Percentiles rank a stretch among this genome's conserved stretches.
phyloP scores from a whole-genome alignment of 2,888 invertebrate genomes.

The Listrodromus nycthemerus region DNA sequence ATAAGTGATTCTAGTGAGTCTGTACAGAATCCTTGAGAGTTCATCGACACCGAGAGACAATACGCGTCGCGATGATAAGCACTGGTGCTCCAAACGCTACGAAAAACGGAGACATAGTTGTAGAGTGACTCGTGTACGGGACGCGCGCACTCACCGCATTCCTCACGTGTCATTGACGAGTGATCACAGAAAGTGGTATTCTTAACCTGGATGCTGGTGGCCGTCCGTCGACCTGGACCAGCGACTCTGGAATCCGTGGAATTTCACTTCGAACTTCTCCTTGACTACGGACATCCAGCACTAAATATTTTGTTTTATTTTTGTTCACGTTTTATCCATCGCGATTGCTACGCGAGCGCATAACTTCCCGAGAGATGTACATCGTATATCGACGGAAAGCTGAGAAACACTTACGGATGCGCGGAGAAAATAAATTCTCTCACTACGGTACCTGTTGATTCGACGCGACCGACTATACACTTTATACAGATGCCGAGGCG shows the following conservation, averaged over 20 bases:
- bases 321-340: neutral
- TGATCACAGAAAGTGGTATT: slow-evolving; percentile 77
- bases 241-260: slow-evolving; percentile 65
- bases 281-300: neutral
- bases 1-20: neutral
- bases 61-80: slow-evolving; percentile 5
- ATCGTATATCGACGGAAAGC: slow-evolving; percentile 4
- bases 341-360: neutral
- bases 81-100: slow-evolving; percentile 28
- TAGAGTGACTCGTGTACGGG: slow-evolving; percentile 38
- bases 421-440: slow-evolving; percentile 39
- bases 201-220: slow-evolving; percentile 75
- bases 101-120: slow-evolving; percentile 1
- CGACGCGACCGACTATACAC: slow-evolving; percentile 34
- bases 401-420: slow-evolving; percentile 4
- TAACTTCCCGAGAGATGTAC: neutral
- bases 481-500: slow-evolving; percentile 23
- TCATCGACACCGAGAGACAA: slow-evolving; percentile 48
- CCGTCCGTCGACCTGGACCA: slow-evolving; percentile 75
- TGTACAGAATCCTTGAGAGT: slow-evolving; percentile 39
- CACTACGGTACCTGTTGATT: slow-evolving; percentile 66
- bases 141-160: slow-evolving; percentile 77
- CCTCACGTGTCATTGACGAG: slow-evolving; percentile 79
- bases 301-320: neutral
- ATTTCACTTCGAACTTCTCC: slow-evolving; percentile 51